Base-by-base conservation (phyloP, 2,888 invertebrate genomes). In the Erebia palarica region DNA sequence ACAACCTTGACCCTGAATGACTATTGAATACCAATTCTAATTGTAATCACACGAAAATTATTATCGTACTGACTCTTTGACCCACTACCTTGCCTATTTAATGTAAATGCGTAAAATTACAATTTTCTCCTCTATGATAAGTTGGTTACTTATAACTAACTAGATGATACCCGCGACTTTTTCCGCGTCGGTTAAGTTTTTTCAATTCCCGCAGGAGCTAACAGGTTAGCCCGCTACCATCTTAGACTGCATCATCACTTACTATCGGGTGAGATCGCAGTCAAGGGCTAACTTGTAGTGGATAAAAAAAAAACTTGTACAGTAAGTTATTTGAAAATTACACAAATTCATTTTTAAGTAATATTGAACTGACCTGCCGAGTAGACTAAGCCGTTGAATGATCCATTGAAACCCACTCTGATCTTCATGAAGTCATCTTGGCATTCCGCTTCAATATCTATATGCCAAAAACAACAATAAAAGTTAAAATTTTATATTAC, bases 391-490 rank as follows among this genome's bases (percentile, higher is more conserved):
- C 98, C 98, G 27, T 95, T 94, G 82, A 98, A 98, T 0, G 97
- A 97, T 18, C 98, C 98, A 87, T 98, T 98, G 89, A 98, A 98
- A 3, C 97, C 97, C 61, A 98, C 96, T 75, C 97, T 94, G 73
- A 98, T 98, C 89, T 98, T 98, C 98, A 98, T 98, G 86, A 97
- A 98, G 88, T 98, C 98, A 84, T 98, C 98, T 88, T 98, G 98
- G 81, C 98, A 98, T 87, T 98, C 98, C 0, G 98, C 98, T 90
- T 98, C 98, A 80, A 98, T 98, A 92, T 98, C 98, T 98, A 94
- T 77, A 80, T 77, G 78, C 16, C 76, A 69, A 16, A 51, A 21
- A 36, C 36, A 36, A 36, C 36, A 36, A 36, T 36, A 36, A 11
- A 49, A 36, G 18, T 55, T 16, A 10, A 18, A 36, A 36, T 36